Conservation (phyloP, 2,888 invertebrate genomes). For the Conops quadrifasciatus region DNA sequence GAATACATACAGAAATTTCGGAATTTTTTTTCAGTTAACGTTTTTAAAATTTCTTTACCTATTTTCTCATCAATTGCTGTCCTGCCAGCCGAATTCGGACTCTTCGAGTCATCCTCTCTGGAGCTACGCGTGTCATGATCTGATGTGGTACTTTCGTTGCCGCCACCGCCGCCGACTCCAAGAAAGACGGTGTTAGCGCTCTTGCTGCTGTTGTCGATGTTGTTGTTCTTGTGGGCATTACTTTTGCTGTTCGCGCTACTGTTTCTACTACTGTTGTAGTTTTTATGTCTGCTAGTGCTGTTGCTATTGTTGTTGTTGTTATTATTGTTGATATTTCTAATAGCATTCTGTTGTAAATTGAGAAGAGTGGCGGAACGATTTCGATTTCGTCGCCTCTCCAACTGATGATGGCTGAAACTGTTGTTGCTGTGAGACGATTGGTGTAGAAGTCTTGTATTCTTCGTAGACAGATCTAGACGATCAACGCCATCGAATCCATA, state of each 20-base stretch:
- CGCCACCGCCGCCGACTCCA: slow-evolving; percentile 41
- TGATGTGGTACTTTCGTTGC: slow-evolving; percentile 59
- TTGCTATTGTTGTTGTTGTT: slow-evolving; percentile 41
- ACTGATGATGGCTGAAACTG: slow-evolving; percentile 42
- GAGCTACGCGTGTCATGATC: slow-evolving; percentile 64
- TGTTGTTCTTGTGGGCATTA: slow-evolving; percentile 38
- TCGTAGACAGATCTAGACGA: slow-evolving; percentile 66
- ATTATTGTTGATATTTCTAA: slow-evolving; percentile 41
- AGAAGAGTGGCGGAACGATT: slow-evolving; percentile 47
- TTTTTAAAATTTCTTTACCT: slow-evolving; percentile 50
- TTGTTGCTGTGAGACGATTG: slow-evolving; percentile 41
- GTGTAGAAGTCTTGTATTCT: slow-evolving; percentile 57
- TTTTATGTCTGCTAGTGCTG: slow-evolving; percentile 38
- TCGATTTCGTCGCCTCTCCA: slow-evolving; percentile 52
- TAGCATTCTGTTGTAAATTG: slow-evolving; percentile 44
- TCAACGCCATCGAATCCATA: slow-evolving; percentile 85
- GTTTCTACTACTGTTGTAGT: slow-evolving; percentile 39
- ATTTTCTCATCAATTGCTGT: slow-evolving; percentile 59
- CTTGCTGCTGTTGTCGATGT: slow-evolving; percentile 38
- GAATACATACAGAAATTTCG: too few species aligned
- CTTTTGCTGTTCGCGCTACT: slow-evolving; percentile 38
- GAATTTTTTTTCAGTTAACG: too few species aligned
- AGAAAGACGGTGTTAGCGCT: slow-evolving; percentile 37
- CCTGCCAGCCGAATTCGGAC: slow-evolving; percentile 61
- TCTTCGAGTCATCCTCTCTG: slow-evolving; percentile 64